phyloP scores from a whole-genome alignment of 2,113 vertebrate genomes.

The Triplophysa siluroides region DNA sequence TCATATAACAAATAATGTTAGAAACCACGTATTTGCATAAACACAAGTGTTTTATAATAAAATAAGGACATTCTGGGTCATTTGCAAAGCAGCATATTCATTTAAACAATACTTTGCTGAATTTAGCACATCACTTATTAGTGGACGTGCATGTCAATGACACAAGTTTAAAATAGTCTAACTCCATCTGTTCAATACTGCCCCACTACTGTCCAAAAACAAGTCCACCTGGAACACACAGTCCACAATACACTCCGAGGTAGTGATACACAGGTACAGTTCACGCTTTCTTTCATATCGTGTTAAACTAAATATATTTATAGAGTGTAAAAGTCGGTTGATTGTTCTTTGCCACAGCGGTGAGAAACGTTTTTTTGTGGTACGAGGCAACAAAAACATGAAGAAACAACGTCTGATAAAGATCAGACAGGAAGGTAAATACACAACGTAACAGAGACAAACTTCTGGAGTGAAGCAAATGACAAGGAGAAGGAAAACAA shows the following conservation, averaged over 20 bases:
- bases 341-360: neutral
- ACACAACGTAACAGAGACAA: neutral
- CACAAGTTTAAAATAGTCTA: neutral
- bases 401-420: neutral
- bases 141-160: neutral
- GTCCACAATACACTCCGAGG: conserved; percentile 44
- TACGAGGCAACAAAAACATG: neutral
- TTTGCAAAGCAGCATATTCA: conserved; percentile 36
- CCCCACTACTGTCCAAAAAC: neutral
- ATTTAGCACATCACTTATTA: conserved; percentile 27
- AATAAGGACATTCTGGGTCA: conserved; percentile 38
- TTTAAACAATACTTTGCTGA: conserved; percentile 23
- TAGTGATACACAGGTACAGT: conserved; percentile 50
- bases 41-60: conserved; percentile 40
- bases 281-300: conserved; percentile 13
- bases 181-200: neutral
- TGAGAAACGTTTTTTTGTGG: conserved; percentile 18
- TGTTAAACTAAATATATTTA: conserved; percentile 8
- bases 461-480: conserved; percentile 16
- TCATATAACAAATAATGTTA: conserved; percentile 25
- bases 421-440: neutral
- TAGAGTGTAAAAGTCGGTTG: neutral
- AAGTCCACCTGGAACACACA: conserved; percentile 34
- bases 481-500: neutral
- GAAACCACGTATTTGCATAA: conserved; percentile 30